A percentile compares a stretch with the other conserved stretches of the same genome.
Evolutionary conservation across 1,140 invertebrate species (phyloP).

Genomic region (Drosophila teissieri): DNA sequence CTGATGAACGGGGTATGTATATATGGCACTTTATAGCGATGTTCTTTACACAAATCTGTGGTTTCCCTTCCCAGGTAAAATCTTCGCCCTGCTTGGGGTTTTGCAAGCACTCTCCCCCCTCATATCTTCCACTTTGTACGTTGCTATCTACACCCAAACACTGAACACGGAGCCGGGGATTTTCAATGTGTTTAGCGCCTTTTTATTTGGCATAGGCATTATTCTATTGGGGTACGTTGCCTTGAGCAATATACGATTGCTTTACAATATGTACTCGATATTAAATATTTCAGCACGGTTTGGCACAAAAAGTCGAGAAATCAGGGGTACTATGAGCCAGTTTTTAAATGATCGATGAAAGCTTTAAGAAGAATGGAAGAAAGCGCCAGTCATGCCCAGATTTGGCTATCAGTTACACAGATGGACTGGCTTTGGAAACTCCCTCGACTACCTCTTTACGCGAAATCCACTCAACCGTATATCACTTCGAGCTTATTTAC

Average conservation of each 20-base stretch:
- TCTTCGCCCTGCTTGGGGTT: slow-evolving; percentile 87
- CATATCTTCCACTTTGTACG: slow-evolving; percentile 87
- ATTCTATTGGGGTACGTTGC: slow-evolving; percentile 85
- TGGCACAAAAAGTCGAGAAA: slow-evolving; percentile 54
- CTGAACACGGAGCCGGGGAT: slow-evolving; percentile 85
- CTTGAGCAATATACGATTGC: not conserved
- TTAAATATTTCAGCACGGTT: slow-evolving; percentile 49
- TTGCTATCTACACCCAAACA: slow-evolving; percentile 86
- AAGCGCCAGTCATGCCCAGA: slow-evolving; percentile 12
- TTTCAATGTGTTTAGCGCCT: slow-evolving; percentile 86
- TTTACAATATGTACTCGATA: not conserved
- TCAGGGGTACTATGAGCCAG: slow-evolving; percentile 51
- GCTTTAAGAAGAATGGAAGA: not conserved
- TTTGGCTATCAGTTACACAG: slow-evolving; percentile 43
- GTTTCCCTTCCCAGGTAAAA: slow-evolving; percentile 84
- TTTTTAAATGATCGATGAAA: slow-evolving; percentile 55
- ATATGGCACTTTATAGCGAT: not conserved
- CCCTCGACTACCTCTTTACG: not conserved
- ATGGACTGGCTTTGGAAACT: slow-evolving; percentile 14
- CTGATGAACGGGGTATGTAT: slow-evolving; percentile 85
- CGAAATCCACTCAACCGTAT: slow-evolving; percentile 6
- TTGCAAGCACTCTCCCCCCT: slow-evolving; percentile 87
- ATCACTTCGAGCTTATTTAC: slow-evolving; percentile 19
- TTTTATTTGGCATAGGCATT: slow-evolving; percentile 71
- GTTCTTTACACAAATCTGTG: not conserved